Percentiles rank a stretch among this genome's conserved stretches.
phyloP scores from a whole-genome alignment of 2,797 vertebrate genomes.

The Gambusia yucatana region DNA sequence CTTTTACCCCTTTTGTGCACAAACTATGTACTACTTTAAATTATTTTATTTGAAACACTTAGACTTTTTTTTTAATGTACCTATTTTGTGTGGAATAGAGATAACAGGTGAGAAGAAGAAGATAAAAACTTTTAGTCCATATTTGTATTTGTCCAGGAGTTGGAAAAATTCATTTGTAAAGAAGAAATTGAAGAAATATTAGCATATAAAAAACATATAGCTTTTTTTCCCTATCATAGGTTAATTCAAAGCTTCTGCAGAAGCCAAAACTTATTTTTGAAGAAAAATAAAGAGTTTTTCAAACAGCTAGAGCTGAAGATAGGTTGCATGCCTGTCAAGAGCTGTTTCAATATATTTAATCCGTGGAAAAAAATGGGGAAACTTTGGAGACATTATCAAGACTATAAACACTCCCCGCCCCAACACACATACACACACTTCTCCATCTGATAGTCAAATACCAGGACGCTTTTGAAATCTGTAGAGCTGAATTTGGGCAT shows the following conservation, averaged over 20 bases:
- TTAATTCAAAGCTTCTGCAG: constrained; percentile 23
- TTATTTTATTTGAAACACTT: neutral
- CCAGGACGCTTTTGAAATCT: constrained; percentile 25
- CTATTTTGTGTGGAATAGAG: neutral
- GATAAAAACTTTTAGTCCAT: neutral
- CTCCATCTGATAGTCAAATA: constrained; percentile 60
- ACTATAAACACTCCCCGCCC: neutral
- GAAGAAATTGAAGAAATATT: neutral
- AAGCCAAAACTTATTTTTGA: constrained; percentile 6
- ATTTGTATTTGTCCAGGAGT: neutral
- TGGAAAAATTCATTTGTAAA: neutral
- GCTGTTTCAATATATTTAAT: constrained; percentile 6
- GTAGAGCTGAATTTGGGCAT: constrained; percentile 5
- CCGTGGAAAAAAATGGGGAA: neutral
- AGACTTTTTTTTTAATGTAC: neutral
- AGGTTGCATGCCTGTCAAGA: neutral
- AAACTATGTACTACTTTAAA: neutral
- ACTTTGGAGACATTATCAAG: constrained; percentile 13
- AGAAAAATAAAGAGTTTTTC: constrained; percentile 29
- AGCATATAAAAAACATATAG: neutral
- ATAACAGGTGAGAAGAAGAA: neutral
- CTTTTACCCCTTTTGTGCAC: no score
- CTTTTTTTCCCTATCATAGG: no score
- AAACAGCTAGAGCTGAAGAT: neutral
- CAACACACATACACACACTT: neutral